phyloP scores from a whole-genome alignment of 92 coral and sea anemone species.

The Umimayanthus chanpuru region DNA sequence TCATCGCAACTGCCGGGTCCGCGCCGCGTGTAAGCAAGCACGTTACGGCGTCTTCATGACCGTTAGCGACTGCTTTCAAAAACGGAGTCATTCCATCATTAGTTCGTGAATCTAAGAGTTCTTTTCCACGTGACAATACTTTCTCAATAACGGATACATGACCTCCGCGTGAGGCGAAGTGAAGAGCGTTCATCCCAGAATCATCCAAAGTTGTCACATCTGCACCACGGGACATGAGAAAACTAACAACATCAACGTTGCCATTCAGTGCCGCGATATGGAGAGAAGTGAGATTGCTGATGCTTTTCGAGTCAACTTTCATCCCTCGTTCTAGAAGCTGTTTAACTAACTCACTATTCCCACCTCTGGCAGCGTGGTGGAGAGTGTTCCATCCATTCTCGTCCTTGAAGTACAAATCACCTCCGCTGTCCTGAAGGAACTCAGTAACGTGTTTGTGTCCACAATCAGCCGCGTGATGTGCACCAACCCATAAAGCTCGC shows the following conservation, averaged over 20 bases:
- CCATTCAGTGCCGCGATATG: slow-evolving; percentile 83
- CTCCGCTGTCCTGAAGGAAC: not conserved
- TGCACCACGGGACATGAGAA: slow-evolving; percentile 72
- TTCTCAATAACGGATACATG: slow-evolving; percentile 62
- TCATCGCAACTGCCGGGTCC: slow-evolving; percentile 51
- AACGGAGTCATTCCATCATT: slow-evolving; percentile 75
- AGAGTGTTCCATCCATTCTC: slow-evolving; percentile 29
- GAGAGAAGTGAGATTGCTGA: slow-evolving; percentile 48
- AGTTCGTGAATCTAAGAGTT: slow-evolving; percentile 69
- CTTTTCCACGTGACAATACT: slow-evolving; percentile 50
- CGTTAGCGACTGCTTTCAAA: slow-evolving; percentile 66
- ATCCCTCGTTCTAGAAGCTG: slow-evolving; percentile 6
- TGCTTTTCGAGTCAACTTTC: slow-evolving; percentile 23
- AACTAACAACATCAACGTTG: slow-evolving; percentile 63
- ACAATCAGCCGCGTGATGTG: slow-evolving; percentile 11
- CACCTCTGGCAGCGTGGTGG: slow-evolving; percentile 40
- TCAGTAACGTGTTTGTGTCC: not conserved
- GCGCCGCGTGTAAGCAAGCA: slow-evolving; percentile 72
- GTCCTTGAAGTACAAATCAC: not conserved
- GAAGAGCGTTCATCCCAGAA: slow-evolving; percentile 73
- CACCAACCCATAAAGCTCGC: not conserved
- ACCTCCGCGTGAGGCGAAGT: slow-evolving; percentile 79
- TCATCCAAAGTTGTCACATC: slow-evolving; percentile 69
- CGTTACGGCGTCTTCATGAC: slow-evolving; percentile 62
- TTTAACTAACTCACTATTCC: slow-evolving; percentile 3